These are phyloP conservation scores for Leptinotarsa tumamoca DNA, from an alignment of 2,888 invertebrate genomes.

Conservation along the genomic window DNA sequence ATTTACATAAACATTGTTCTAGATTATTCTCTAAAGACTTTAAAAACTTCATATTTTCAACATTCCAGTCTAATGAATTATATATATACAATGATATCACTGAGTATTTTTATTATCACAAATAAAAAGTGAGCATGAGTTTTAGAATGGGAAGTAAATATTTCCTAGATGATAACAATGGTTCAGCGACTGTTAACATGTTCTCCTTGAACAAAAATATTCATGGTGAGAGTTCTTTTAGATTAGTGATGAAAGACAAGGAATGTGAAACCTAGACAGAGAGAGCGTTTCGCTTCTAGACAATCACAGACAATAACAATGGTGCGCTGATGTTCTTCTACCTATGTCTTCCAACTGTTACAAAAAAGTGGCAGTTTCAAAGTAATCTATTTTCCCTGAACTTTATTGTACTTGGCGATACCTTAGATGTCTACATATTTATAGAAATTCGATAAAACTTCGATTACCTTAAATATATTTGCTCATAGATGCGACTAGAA, in stretches of 20 bases:
- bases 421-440: background rate
- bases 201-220: too few relatives aligned
- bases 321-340: slow-evolving; percentile 51
- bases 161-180: background rate
- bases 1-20: slow-evolving; percentile 4
- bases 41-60: slow-evolving; percentile 29
- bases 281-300: slow-evolving; percentile 55
- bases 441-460: slow-evolving; percentile 21
- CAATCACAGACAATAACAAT: slow-evolving; percentile 59
- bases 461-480: slow-evolving; percentile 14
- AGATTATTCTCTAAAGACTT: background rate
- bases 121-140: slow-evolving; percentile 1
- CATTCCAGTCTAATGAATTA: slow-evolving; percentile 23
- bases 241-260: slow-evolving; percentile 35
- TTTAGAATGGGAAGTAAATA: background rate
- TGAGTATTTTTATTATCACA: slow-evolving; percentile 40
- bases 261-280: slow-evolving; percentile 55
- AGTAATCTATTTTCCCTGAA: slow-evolving; percentile 51
- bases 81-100: slow-evolving; percentile 32
- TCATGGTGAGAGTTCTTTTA: background rate
- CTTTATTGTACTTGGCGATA: slow-evolving; percentile 51
- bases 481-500: slow-evolving; percentile 8
- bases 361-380: slow-evolving; percentile 48
- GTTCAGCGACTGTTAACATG: background rate
- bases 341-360: slow-evolving; percentile 25